Evolutionary conservation across 1,140 invertebrate genomes (phyloP).

Genomic region (Musca vetustissima): DNA sequence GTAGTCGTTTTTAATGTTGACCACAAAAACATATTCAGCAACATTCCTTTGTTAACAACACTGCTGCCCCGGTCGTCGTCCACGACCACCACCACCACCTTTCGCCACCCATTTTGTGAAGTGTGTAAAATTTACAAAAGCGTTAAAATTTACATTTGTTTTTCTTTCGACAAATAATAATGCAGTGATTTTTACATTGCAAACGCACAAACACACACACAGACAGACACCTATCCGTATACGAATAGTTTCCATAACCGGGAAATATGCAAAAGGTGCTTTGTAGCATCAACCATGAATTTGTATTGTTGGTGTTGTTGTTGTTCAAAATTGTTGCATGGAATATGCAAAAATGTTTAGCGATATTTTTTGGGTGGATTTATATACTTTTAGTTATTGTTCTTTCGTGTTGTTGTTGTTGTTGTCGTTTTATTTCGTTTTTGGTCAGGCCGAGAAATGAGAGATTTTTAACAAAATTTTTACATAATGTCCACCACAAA

Average conservation of each 20-base stretch:
- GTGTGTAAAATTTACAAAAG: no score
- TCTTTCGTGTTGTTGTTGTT: not conserved
- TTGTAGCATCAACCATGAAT: not conserved
- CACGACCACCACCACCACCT: not conserved
- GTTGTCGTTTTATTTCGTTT: no score
- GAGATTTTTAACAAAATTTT: conserved; percentile 10
- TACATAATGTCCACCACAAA: conserved; percentile 19
- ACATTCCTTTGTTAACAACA: conserved; percentile 8
- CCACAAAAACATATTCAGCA: conserved; percentile 5
- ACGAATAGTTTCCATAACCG: no score
- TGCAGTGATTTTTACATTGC: conserved; percentile 5
- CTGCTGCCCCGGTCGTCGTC: no score
- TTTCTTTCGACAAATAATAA: not conserved
- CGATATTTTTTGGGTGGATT: conserved; percentile 8
- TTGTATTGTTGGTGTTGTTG: not conserved
- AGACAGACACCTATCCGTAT: no score
- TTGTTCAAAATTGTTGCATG: not conserved
- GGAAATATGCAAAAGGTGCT: no score
- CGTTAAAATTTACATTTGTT: conserved; percentile 12
- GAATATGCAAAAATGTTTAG: conserved; percentile 1
- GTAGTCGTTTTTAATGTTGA: conserved; percentile 2
- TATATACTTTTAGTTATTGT: conserved; percentile 1
- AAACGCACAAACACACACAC: no score
- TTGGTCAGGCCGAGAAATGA: no score
- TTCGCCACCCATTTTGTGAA: no score